phyloP scores from a whole-genome alignment of 2,113 vertebrate species.

The Seriola aureovittata region DNA sequence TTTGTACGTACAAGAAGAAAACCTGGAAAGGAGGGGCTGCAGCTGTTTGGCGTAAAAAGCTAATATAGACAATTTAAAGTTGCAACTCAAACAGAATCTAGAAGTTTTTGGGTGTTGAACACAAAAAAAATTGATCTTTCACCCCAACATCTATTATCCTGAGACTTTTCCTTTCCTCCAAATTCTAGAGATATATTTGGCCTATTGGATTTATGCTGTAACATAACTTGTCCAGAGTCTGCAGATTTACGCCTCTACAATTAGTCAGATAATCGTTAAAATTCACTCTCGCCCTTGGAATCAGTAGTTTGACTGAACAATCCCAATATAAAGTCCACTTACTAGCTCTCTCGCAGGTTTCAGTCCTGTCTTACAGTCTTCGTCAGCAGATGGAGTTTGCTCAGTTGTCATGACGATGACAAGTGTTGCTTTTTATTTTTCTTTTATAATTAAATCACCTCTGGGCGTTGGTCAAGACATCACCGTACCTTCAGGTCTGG shows the following conservation, averaged over 20 bases:
- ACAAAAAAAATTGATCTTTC: conserved; percentile 18
- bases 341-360: background rate
- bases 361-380: background rate
- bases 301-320: background rate
- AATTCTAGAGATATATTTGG: background rate
- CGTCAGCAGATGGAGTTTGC: background rate
- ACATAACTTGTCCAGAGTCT: background rate
- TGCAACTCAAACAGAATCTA: conserved; percentile 51
- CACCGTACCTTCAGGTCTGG: conserved; percentile 6
- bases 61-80: conserved; percentile 58
- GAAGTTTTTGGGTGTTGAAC: conserved; percentile 35
- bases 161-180: conserved; percentile 1
- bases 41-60: conserved; percentile 58
- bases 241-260: background rate
- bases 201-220: background rate
- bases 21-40: conserved; percentile 21
- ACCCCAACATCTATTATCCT: conserved; percentile 1
- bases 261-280: background rate
- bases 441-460: conserved; percentile 25
- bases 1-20: conserved; percentile 34
- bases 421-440: conserved; percentile 24
- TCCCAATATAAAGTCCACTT: background rate
- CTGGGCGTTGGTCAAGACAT: conserved; percentile 10
- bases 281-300: background rate
- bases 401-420: conserved; percentile 11